Percentiles rank a stretch among this genome's conserved stretches.
Conservation (phyloP, 1,140 invertebrate genomes). For the Lasioglossum baleicum region DNA sequence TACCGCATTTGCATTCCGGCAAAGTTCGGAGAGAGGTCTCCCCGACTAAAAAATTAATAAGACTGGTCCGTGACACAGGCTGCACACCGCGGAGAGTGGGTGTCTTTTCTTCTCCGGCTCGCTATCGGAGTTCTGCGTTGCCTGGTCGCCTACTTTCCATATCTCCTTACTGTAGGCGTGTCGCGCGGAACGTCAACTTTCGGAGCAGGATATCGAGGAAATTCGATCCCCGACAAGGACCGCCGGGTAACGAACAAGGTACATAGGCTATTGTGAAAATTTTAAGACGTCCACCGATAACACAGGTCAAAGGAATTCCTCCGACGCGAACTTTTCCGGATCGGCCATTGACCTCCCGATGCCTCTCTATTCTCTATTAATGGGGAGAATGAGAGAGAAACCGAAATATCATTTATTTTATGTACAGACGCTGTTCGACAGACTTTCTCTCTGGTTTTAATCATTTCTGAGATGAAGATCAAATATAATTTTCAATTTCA, state of each 20-base stretch:
- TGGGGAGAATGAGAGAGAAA: too few relatives aligned
- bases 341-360: not conserved
- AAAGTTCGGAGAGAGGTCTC: conserved; percentile 3
- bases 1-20: conserved; percentile 32
- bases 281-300: not conserved
- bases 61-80: conserved; percentile 40
- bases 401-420: too few relatives aligned
- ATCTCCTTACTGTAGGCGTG: conserved; percentile 37
- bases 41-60: conserved; percentile 42
- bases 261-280: not conserved
- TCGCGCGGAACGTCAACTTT: conserved; percentile 29
- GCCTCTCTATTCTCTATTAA: too few relatives aligned
- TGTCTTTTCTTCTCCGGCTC: conserved; percentile 12
- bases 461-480: too few relatives aligned
- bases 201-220: conserved; percentile 24
- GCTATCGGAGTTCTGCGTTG: conserved; percentile 27
- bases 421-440: too few relatives aligned
- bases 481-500: too few relatives aligned
- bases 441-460: too few relatives aligned
- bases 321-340: not conserved
- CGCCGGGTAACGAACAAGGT: not conserved
- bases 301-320: conserved; percentile 8
- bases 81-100: not conserved
- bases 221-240: conserved; percentile 24
- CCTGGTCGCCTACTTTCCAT: conserved; percentile 16